Percentiles rank a stretch among this genome's conserved stretches.
Evolutionary conservation across 2,888 invertebrate species (phyloP).

Genomic region (Caenorhabditis doughertyi): DNA sequence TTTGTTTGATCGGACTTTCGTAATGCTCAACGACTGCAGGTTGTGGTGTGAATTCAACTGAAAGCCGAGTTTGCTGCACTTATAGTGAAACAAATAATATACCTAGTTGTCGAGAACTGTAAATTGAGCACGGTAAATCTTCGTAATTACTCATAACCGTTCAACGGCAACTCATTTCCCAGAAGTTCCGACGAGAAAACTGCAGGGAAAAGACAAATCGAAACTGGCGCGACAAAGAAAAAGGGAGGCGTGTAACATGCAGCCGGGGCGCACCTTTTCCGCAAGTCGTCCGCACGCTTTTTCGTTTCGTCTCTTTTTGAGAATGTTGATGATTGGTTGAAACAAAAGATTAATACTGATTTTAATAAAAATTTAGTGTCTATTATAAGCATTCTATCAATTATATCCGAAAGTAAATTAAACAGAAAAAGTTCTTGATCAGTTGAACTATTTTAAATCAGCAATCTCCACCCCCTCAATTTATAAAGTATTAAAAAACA

Average conservation of each 20-base stretch:
- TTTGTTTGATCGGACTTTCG: constrained; percentile 12
- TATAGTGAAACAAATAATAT: too few relatives aligned
- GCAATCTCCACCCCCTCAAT: constrained; percentile 10
- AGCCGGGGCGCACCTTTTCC: neutral
- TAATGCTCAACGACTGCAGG: constrained; percentile 40
- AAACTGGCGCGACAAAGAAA: constrained; percentile 29
- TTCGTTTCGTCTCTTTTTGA: neutral
- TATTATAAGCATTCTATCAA: too few relatives aligned
- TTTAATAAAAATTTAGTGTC: too few relatives aligned
- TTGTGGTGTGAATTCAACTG: constrained; percentile 11
- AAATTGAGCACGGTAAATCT: constrained; percentile 42
- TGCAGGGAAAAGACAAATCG: too few relatives aligned
- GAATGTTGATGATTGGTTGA: neutral
- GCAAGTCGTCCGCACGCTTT: constrained; percentile 3
- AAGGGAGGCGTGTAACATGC: constrained; percentile 9
- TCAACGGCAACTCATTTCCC: constrained; percentile 34
- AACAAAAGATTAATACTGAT: too few relatives aligned
- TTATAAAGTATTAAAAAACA: constrained; percentile 34
- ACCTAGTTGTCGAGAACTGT: constrained; percentile 6
- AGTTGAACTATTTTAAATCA: constrained; percentile 26
- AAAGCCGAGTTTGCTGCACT: too few relatives aligned
- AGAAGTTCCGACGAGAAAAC: neutral
- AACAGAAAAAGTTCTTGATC: constrained; percentile 6
- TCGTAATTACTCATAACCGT: constrained; percentile 46
- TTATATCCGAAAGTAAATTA: too few relatives aligned